Evolutionary conservation across 2,888 invertebrate species (phyloP), one percentile per base, ranked within the genome.

Genomic region (Minunthozetes semirufus): DNA sequence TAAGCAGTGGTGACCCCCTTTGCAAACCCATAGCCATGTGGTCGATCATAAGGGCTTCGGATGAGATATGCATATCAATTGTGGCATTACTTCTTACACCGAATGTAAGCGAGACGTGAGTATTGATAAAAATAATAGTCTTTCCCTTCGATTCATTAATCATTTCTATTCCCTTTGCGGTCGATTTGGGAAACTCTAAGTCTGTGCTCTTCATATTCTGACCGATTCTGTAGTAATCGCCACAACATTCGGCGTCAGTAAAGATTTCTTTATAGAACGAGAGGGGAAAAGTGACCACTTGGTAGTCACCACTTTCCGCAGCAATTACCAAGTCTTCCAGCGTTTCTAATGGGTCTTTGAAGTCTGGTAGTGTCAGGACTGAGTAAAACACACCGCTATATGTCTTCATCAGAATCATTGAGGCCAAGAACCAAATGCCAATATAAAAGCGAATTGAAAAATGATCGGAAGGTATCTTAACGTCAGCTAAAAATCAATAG

Each of bases 331-430:
- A 48, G 19, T 73, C 66, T 13, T 61, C 63, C 22, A 73, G 25
- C 22, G 73, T 73, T n/a, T 73, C 73, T 8, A 73, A 70, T 4
- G 73, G 29, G 8, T 42, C 17, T 15, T 29, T 42, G 29, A 70
- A 73, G 9, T 22, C 46, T 6, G 73, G 73, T 1, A 73, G 11
- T 11, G 73, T 73, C 22, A 73, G 22, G 17, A 27, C 22, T 48
- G 73, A 70, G 25, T 73, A 73, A n/a, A 73, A 73, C 15, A 73
- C 27, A 11, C 33, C 59, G 19, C 15, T n/a, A 33, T 73, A 73
- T 13, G 33, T 63, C 22, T 73, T 73, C 33, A 29, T 22, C 4
- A 73, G 13, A 13, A 73, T 33, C 19, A 73, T 17, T 29, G 61
- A 61, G 8, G 66, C n/a, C 25, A 70, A 38, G 11, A 73, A 48